phyloP scores from a whole-genome alignment of 2,797 vertebrate species.

The Petrocephalus schoutedeni region DNA sequence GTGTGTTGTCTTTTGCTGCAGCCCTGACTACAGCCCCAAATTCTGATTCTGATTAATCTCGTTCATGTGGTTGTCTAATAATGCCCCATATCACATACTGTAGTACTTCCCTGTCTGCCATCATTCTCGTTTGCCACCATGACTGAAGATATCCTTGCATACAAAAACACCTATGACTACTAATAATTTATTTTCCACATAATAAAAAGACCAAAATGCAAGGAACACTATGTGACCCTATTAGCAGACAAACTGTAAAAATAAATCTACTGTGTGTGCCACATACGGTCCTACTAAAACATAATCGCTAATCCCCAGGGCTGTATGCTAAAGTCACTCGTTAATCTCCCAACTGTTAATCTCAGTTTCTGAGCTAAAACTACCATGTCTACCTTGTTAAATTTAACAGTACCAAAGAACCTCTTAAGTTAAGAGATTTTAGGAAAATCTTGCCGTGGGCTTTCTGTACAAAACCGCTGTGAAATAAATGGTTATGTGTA shows the following conservation, averaged over 20 bases:
- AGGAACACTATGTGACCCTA: background rate
- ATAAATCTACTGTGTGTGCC: background rate
- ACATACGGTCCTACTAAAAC: background rate
- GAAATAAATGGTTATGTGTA: slow-evolving; percentile 34
- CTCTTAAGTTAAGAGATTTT: slow-evolving; percentile 27
- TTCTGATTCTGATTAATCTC: background rate
- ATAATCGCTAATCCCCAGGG: background rate
- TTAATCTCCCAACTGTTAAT: slow-evolving; percentile 7
- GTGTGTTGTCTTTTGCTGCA: background rate
- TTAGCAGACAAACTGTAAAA: background rate
- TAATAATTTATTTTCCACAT: background rate
- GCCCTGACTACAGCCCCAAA: background rate
- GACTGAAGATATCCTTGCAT: background rate
- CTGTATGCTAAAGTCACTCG: background rate
- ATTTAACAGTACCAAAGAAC: slow-evolving; percentile 19
- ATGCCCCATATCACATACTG: background rate
- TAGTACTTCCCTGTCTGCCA: background rate
- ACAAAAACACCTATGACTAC: background rate
- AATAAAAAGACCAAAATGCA: background rate
- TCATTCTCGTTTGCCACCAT: background rate
- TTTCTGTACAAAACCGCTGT: slow-evolving; percentile 34
- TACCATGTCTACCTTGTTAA: background rate
- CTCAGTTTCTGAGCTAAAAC: background rate
- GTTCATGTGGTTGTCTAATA: background rate
- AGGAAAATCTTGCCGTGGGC: slow-evolving; percentile 37